Conservation (phyloP, 2,888 invertebrate genomes). For the Hemistola chrysoprasaria region DNA sequence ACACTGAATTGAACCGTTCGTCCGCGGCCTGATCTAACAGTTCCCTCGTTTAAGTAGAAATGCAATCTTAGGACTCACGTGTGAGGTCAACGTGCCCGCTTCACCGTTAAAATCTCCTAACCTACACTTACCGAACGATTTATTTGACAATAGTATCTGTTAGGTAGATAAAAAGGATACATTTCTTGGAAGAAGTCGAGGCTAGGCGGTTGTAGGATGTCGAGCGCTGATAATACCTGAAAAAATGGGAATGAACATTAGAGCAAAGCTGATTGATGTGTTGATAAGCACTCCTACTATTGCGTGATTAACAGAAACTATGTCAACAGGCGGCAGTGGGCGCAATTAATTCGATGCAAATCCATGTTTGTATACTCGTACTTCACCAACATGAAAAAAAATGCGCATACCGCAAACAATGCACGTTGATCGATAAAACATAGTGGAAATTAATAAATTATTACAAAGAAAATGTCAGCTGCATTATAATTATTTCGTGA, state of each 20-base stretch:
- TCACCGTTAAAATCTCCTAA: slow-evolving; percentile 45
- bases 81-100: slow-evolving; percentile 48
- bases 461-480: slow-evolving; percentile 39
- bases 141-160: slow-evolving; percentile 34
- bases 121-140: slow-evolving; percentile 36
- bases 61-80: slow-evolving; percentile 42
- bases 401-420: slow-evolving; percentile 49
- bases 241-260: slow-evolving; percentile 52
- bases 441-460: slow-evolving; percentile 65
- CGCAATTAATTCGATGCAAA: slow-evolving; percentile 48
- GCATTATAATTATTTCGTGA: slow-evolving; percentile 55
- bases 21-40: slow-evolving; percentile 29
- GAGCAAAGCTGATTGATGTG: slow-evolving; percentile 14
- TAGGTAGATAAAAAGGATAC: slow-evolving; percentile 89
- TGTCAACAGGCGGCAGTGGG: slow-evolving; percentile 30
- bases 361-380: slow-evolving; percentile 39
- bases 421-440: slow-evolving; percentile 59
- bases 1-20: slow-evolving; percentile 32
- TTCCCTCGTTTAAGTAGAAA: slow-evolving; percentile 41
- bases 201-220: slow-evolving; percentile 99
- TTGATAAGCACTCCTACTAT: slow-evolving; percentile 27
- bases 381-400: slow-evolving; percentile 26
- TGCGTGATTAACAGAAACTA: slow-evolving; percentile 38
- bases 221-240: slow-evolving; percentile 98
- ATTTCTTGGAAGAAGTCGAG: slow-evolving; percentile 99